phyloP scores from a whole-genome alignment of 92 coral and sea anemone genomes.

The Parazoanthus atlanticus region DNA sequence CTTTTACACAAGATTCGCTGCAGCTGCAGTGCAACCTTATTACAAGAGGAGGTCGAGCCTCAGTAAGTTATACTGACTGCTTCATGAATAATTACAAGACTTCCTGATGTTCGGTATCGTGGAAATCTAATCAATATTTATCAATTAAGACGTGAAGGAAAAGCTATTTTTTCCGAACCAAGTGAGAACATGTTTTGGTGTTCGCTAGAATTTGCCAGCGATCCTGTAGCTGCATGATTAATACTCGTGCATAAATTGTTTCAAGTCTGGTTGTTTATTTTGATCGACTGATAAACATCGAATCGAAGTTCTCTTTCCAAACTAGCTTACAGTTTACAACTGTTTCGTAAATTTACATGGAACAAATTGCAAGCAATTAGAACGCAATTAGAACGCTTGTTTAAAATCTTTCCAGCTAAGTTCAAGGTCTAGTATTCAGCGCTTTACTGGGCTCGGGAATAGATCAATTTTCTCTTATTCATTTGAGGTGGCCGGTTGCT shows the following conservation, averaged over 20 bases:
- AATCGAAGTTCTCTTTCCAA: too few relatives aligned
- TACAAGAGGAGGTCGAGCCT: neutral
- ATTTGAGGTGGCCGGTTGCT: too few relatives aligned
- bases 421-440: neutral
- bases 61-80: neutral
- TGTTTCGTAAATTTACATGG: neutral
- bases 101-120: neutral
- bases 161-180: neutral
- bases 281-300: neutral
- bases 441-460: too few relatives aligned
- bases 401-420: neutral
- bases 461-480: too few relatives aligned
- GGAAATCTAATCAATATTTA: too few relatives aligned
- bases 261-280: too few relatives aligned
- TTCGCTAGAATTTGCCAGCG: neutral
- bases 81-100: neutral
- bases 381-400: neutral
- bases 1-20: neutral
- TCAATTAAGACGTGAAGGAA: neutral
- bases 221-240: neutral
- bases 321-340: neutral
- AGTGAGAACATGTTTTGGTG: neutral
- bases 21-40: neutral
- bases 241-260: too few relatives aligned
- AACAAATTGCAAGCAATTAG: neutral